A percentile compares a stretch with the other conserved stretches of the same genome.
Conservation (phyloP, 2,888 invertebrate species). For the Apamea sordens region DNA sequence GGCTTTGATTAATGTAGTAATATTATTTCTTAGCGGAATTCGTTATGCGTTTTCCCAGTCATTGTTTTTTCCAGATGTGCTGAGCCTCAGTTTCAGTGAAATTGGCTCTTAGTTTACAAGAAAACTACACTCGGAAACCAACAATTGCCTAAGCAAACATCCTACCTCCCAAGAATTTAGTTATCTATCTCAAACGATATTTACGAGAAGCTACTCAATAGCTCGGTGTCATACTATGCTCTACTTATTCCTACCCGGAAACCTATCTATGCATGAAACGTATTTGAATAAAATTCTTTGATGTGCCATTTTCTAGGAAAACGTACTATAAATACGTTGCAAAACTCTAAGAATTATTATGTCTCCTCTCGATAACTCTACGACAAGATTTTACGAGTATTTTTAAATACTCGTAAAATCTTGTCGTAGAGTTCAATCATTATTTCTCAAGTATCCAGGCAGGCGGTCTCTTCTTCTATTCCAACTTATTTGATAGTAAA, state of each 20-base stretch:
- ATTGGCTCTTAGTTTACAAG: not conserved
- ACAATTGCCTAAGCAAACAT: not conserved
- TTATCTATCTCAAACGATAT: not conserved
- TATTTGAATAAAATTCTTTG: not conserved
- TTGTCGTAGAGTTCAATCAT: too few species aligned
- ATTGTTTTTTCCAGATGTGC: not conserved
- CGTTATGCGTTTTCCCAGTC: not conserved
- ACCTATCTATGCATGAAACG: not conserved
- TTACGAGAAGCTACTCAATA: not conserved
- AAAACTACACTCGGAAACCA: not conserved
- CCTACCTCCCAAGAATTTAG: not conserved
- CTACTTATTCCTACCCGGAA: not conserved
- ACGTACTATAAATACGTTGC: not conserved
- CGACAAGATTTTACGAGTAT: not conserved
- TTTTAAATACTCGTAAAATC: too few species aligned
- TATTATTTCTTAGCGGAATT: not conserved
- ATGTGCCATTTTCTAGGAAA: not conserved
- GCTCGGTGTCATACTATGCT: not conserved
- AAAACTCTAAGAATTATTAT: not conserved
- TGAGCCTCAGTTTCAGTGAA: not conserved
- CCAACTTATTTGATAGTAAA: not conserved
- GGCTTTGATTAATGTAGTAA: conserved; percentile 5
- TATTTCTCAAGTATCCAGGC: not conserved
- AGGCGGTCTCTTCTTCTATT: not conserved
- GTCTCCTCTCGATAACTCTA: not conserved